phyloP scores from a whole-genome alignment of 2,113 vertebrate species.

The Phaethon lepturus region DNA sequence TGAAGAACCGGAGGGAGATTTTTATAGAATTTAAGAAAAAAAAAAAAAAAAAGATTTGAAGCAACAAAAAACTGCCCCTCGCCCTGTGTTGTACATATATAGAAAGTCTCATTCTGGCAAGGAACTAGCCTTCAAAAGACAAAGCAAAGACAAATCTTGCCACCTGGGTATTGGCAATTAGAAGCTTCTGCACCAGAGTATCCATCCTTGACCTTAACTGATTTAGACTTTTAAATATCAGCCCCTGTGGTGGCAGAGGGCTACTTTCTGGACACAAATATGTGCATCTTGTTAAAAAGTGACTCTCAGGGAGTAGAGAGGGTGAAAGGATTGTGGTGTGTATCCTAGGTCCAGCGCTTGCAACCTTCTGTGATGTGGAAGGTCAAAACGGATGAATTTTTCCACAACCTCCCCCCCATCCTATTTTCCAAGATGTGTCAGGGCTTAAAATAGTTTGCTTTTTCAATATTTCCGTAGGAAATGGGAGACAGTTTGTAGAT shows the following conservation, averaged over 20 bases:
- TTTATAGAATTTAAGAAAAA: not conserved
- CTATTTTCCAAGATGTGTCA: conserved; percentile 21
- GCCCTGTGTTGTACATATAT: not conserved
- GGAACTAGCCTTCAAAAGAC: not conserved
- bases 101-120: not conserved
- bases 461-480: conserved; percentile 43
- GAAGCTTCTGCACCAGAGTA: not conserved
- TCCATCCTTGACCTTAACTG: conserved; percentile 48
- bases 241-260: not conserved
- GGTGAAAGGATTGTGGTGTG: not conserved
- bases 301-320: not conserved
- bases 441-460: conserved; percentile 36
- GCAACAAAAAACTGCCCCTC: not conserved
- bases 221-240: conserved; percentile 60
- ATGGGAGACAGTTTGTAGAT: not conserved
- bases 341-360: not conserved
- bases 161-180: conserved; percentile 39
- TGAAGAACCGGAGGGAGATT: not conserved
- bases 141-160: conserved; percentile 47
- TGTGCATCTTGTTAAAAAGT: conserved; percentile 48
- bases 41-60: not conserved
- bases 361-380: not conserved
- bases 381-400: conserved; percentile 15
- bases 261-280: conserved; percentile 27
- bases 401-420: not conserved